Evolutionary conservation across 1,140 invertebrate species (phyloP), one percentile per base, ranked within the genome.

Genomic region (Probaryconus sp.): DNA sequence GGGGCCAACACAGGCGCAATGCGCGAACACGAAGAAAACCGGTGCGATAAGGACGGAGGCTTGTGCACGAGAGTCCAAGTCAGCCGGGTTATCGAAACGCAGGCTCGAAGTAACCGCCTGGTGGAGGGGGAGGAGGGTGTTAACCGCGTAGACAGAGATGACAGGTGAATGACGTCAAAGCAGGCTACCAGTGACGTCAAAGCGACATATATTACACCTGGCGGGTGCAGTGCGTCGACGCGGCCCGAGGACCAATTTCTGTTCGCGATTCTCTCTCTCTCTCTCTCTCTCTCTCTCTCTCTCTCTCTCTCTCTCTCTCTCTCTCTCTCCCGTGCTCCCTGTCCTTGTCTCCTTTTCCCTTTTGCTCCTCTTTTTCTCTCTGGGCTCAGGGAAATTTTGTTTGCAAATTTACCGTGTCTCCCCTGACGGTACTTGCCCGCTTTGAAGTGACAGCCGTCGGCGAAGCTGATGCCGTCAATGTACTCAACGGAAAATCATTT

Each of bases 141-240:
- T 30, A 63, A 40, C 30, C 35, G 18, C 51, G 31, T 53, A 69
- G 33, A 69, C 56, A 75, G 65, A 77, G 51, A 64, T 53, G 65
- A 71, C 77, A 79, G 77, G 64, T 81, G 68, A 78, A 77, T 82
- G 81, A 82, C 79, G 79, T 81, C 77, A 80, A 74, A 67, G 69
- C 65, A 61, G 56, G 60, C 63, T 70, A 48, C 43, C 33, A 30
- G 58, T 81, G 81, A 82, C 81, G 81, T 82, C 80, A 81, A 68
- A 76, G 72, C 60, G 60, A 75, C 65, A 75, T 75, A 75, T 64
- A 75, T 69, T 75, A 72, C 65, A 72, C 58, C 63, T 72, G 63
- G 56, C 51, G 50, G 38, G 51, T 71, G 56, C 61, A 71, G 50
- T 71, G 61, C 61, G 67, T 67, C 67, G 61, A 63, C 67, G 73